Percentiles rank a stretch among this genome's conserved stretches.
phyloP scores from a whole-genome alignment of 2,113 vertebrate genomes.

The Salvelinus alpinus region DNA sequence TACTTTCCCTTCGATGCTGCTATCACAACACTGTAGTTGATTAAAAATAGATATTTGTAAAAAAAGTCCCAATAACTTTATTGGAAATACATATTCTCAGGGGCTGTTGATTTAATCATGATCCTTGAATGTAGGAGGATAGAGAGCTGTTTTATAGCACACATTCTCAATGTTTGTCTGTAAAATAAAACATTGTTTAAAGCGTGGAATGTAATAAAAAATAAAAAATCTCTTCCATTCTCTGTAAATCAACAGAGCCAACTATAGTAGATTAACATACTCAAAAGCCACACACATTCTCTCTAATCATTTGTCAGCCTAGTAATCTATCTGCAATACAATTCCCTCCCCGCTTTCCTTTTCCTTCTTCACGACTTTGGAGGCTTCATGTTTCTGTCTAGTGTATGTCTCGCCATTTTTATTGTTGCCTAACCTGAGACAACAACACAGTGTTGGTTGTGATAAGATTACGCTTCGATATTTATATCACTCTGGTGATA shows the following conservation, averaged over 20 bases:
- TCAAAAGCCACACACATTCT: conserved; percentile 15
- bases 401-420: conserved; percentile 9
- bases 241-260: conserved; percentile 37
- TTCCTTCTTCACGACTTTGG: not conserved
- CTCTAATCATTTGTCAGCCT: conserved; percentile 17
- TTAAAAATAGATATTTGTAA: conserved; percentile 5
- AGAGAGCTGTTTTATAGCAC: conserved; percentile 30
- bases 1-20: conserved; percentile 16
- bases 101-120: conserved; percentile 12
- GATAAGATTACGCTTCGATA: conserved; percentile 15
- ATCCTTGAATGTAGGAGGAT: conserved; percentile 13
- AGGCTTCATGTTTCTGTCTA: not conserved
- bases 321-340: conserved; percentile 8
- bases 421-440: not conserved
- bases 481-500: conserved; percentile 29
- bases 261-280: conserved; percentile 19
- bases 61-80: conserved; percentile 1
- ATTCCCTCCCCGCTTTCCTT: not conserved
- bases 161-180: conserved; percentile 19
- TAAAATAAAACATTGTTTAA: conserved; percentile 27
- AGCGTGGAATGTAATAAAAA: conserved; percentile 16
- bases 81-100: conserved; percentile 5
- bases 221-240: not conserved
- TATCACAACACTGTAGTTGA: conserved; percentile 16
- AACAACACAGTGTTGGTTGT: not conserved